Base-by-base conservation (phyloP, 2,888 invertebrate species). In the Drosophila nigricruria region DNA sequence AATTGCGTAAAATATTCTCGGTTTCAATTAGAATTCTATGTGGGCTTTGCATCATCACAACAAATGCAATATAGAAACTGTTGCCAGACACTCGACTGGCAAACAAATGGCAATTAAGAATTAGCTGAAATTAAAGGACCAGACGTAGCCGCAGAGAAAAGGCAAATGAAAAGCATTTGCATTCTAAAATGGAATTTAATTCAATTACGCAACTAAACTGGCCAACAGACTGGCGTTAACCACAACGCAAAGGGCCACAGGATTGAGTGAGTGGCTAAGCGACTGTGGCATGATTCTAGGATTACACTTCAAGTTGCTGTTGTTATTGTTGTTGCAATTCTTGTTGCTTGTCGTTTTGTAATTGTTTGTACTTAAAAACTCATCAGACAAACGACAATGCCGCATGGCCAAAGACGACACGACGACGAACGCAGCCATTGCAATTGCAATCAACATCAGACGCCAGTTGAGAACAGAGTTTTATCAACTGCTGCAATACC, bases 321-420 rank as follows among this genome's bases (percentile, higher is more conserved):
- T 52, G 32, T 49, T 42, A 56, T 43, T 57, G 54, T 62, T 61
- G 54, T 47, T 58, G 56, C 38, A 12, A 23, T 69, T 63, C 57
- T 71, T 60, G 68, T 72, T 76, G 81, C 66, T 82, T 85, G 77
- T 82, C 70, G 59, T 77, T 77, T 87, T 79, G 88, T 84, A 87
- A 85, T 89, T 86, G 90, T 85, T 81, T 73, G 89, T 85, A 82
- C 86, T 86, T 86, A 86, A 86, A 89, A 86, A 82, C 86, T 86
- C 86, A 86, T 86, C 86, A 86, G 81, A 87, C 87, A 71, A 83
- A 87, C 81, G 77, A 86, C 87, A 87, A 86, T 86, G 86, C 71
- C 72, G 56, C 74, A 47, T 38, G 40, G 38, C 40, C 70, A 42
- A 58, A 54, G 74, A 63, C 65, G 47, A 42, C 34, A 20, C 16